A percentile compares a stretch with the other conserved stretches of the same genome.
These are phyloP conservation scores for Sylvilagus floridanus DNA, from an alignment of 2,797 vertebrate species.

Conservation along the genomic window DNA sequence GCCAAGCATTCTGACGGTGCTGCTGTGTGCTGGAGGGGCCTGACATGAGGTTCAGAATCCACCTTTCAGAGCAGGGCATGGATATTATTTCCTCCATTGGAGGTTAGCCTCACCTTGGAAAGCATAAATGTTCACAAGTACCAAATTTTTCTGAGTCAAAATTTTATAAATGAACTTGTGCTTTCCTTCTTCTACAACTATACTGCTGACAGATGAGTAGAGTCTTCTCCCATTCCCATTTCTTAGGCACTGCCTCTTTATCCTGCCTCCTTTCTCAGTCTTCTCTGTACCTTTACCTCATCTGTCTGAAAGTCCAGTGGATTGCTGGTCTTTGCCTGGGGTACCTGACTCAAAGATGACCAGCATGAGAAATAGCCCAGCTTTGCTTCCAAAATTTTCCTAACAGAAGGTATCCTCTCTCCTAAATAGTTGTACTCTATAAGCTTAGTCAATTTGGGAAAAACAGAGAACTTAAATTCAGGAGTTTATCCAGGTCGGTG, in stretches of 20 bases:
- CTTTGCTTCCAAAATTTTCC: neutral
- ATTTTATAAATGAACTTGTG: neutral
- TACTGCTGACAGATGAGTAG: neutral
- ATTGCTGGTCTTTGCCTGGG: neutral
- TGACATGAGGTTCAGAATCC: neutral
- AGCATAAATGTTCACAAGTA: neutral
- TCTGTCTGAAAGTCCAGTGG: neutral
- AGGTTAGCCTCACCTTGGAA: neutral
- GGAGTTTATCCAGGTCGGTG: neutral
- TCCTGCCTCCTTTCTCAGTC: neutral
- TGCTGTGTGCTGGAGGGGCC: no score
- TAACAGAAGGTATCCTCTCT: neutral
- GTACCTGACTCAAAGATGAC: neutral
- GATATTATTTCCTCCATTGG: neutral
- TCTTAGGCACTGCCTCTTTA: no score
- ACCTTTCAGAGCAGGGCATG: neutral
- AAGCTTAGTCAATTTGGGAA: neutral
- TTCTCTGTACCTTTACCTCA: neutral
- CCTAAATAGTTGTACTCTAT: neutral
- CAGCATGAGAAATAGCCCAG: neutral
- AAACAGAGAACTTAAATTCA: neutral
- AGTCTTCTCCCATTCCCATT: neutral
- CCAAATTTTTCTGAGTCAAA: neutral
- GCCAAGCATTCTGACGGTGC: neutral
- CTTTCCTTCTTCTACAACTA: neutral